These are phyloP conservation scores for Loxodonta africana DNA, from an alignment of 2,113 vertebrate genomes.

Conservation along the genomic window DNA sequence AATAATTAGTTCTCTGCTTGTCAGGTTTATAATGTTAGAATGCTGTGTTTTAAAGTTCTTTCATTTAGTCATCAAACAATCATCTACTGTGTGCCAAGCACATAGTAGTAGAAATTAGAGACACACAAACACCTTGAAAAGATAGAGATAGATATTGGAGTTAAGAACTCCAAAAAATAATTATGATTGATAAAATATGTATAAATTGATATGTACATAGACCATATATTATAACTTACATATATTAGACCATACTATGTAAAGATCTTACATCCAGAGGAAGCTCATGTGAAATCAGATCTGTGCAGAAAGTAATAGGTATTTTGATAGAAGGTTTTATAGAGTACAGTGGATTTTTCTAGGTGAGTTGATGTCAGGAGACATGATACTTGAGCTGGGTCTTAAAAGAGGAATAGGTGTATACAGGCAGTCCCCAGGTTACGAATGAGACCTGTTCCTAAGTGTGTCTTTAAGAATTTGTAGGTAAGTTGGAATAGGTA, in stretches of 20 bases:
- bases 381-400: neutral
- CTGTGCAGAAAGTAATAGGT: neutral
- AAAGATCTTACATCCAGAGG: neutral
- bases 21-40: slow-evolving; percentile 3
- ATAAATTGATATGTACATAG: neutral
- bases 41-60: neutral
- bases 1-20: slow-evolving; percentile 53
- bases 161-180: neutral
- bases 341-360: neutral
- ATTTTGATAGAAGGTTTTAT: neutral
- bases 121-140: neutral
- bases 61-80: neutral
- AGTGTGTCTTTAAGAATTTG: too few species aligned
- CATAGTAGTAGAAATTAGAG: neutral
- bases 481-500: too few species aligned
- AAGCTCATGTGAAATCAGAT: neutral
- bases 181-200: neutral
- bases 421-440: too few species aligned
- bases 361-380: neutral
- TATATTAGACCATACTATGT: neutral
- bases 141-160: neutral
- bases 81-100: neutral
- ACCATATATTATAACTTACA: too few species aligned
- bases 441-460: too few species aligned
- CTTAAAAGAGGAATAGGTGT: neutral